Evolutionary conservation across 2,888 invertebrate genomes (phyloP), one percentile per base, ranked within the genome.

Genomic region (Mimas tiliae): DNA sequence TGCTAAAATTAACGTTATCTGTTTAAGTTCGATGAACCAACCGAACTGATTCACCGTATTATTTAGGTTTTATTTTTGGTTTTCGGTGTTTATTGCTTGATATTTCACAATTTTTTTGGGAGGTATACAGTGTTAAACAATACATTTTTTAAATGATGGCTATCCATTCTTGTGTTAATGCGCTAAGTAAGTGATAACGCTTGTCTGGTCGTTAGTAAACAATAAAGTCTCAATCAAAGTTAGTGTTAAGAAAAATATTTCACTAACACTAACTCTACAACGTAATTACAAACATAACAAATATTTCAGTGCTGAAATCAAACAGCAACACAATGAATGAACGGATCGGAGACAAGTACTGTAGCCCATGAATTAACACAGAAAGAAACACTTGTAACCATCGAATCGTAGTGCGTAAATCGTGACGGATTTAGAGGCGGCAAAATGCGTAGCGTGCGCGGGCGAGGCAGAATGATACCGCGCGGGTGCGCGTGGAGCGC

Each of bases 401-500:
- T 74, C 72, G 74, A 69, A 74, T 69, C 72, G 77, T 75, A 76
- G 77, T 73, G 78, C 76, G 78, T 83, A 76, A 71, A 76, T 75
- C 75, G 70, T 75, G 77, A 81, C 82, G 71, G 73, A 84, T 76
- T 80, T 85, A 84, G 83, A 70, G 72, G 71, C 76, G 74, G 68
- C 72, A 72, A 71, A 72, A 67, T 72, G 72, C 71, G 74, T 72
- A 72, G 65, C 64, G 68, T 72, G 72, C 71, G 74, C 72, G 73
- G 65, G 63, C 68, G 69, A 69, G 66, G 66, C 70, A 64, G 66
- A 67, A 72, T 75, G 74, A 73, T 77, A 78, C 74, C 71, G 78
- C 73, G 76, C 75, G 76, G 78, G 51, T 33, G 83, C 90, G 90
- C 87, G 90, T 84, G 80, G 72, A 73, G 90, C 92, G 91, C 92